These are phyloP conservation scores for Spodoptera littoralis DNA, from an alignment of 2,888 invertebrate genomes.

Conservation along the genomic window DNA sequence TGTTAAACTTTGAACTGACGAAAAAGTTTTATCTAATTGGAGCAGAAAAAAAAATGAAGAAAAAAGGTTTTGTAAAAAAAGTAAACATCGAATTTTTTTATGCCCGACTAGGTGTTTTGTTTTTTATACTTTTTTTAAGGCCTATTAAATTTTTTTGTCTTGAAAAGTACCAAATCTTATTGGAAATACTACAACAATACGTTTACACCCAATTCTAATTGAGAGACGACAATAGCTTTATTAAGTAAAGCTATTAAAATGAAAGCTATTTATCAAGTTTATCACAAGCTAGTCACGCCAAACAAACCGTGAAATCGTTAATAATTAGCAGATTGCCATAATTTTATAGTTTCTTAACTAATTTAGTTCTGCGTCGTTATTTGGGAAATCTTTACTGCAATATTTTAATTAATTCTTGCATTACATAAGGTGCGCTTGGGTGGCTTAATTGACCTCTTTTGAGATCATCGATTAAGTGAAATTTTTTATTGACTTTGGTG, in stretches of 20 bases:
- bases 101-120: too few species aligned
- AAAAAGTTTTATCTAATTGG: slow-evolving; percentile 3
- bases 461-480: slow-evolving; percentile 23
- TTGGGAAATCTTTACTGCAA: slow-evolving; percentile 47
- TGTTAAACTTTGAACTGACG: slow-evolving; percentile 37
- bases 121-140: too few species aligned
- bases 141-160: too few species aligned
- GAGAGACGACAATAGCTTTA: too few species aligned
- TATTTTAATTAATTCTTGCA: slow-evolving; percentile 38
- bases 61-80: background rate
- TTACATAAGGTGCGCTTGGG: slow-evolving; percentile 32
- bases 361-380: slow-evolving; percentile 50
- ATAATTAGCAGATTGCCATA: slow-evolving; percentile 49
- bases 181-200: too few species aligned
- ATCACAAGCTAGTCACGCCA: slow-evolving; percentile 31
- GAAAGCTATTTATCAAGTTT: slow-evolving; percentile 15
- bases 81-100: background rate
- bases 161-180: too few species aligned
- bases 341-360: slow-evolving; percentile 50
- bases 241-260: slow-evolving; percentile 12
- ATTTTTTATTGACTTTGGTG: slow-evolving; percentile 11
- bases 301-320: slow-evolving; percentile 41
- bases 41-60: background rate
- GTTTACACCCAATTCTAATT: too few species aligned
- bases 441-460: slow-evolving; percentile 40